Conservation (phyloP, 1,140 invertebrate genomes). For the Ips typographus region DNA sequence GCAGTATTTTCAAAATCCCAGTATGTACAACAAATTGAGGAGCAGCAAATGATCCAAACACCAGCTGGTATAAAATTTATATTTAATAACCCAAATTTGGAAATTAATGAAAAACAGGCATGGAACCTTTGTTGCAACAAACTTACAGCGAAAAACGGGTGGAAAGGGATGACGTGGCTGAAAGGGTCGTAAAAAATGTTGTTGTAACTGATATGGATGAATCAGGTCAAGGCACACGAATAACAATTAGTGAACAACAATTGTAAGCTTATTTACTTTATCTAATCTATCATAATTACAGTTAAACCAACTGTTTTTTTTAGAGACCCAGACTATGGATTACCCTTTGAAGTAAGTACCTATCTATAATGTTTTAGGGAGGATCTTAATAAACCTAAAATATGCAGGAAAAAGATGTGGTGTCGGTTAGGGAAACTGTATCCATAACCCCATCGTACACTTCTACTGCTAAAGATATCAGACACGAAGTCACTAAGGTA, state of each 20-base stretch:
- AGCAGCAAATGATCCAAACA: constrained; percentile 18
- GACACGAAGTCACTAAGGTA: constrained; percentile 20
- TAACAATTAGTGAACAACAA: constrained; percentile 34
- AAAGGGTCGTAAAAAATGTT: constrained; percentile 31
- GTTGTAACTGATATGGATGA: constrained; percentile 29
- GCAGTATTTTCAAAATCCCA: constrained; percentile 13
- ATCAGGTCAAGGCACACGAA: not conserved
- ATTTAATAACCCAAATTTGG: constrained; percentile 2
- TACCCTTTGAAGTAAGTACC: constrained; percentile 15
- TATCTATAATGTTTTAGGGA: not conserved
- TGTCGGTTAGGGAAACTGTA: constrained; percentile 31
- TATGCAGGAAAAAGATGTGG: constrained; percentile 26
- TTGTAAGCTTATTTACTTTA: constrained; percentile 22
- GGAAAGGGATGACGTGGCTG: constrained; percentile 19
- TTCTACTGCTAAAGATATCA: constrained; percentile 28
- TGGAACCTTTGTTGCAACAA: constrained; percentile 33
- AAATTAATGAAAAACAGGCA: constrained; percentile 11
- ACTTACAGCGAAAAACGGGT: constrained; percentile 30
- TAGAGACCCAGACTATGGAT: constrained; percentile 28
- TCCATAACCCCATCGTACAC: constrained; percentile 34
- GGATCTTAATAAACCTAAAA: not conserved
- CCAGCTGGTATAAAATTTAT: constrained; percentile 4
- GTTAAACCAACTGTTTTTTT: not conserved
- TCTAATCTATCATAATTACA: not conserved
- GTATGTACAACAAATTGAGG: constrained; percentile 4